Evolutionary conservation across 1,140 invertebrate species (phyloP).

Genomic region (Argopecten irradians): DNA sequence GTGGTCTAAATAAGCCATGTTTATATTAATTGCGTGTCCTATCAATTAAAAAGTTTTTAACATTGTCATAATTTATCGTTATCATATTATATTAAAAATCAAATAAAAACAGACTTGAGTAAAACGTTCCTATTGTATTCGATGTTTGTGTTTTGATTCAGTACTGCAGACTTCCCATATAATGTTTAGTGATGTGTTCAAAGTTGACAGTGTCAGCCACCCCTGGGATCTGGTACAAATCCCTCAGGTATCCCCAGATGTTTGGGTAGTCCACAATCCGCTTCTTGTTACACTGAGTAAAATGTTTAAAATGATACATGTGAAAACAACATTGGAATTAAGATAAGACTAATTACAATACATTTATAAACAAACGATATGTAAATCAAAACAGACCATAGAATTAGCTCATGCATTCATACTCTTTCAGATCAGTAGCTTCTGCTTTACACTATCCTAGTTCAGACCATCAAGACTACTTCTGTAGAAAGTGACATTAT

Average conservation of each 20-base stretch:
- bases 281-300: constrained; percentile 67
- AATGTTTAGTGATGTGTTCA: constrained; percentile 71
- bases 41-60: too few species aligned
- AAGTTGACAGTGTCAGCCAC: constrained; percentile 68
- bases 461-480: background rate
- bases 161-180: constrained; percentile 58
- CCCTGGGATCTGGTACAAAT: constrained; percentile 70
- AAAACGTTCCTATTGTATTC: too few species aligned
- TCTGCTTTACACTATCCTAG: background rate
- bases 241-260: constrained; percentile 68
- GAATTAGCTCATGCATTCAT: too few species aligned
- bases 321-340: background rate
- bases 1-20: too few species aligned
- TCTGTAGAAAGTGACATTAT: background rate
- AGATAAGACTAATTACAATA: background rate
- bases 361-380: too few species aligned
- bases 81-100: background rate
- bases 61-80: background rate
- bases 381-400: too few species aligned
- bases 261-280: constrained; percentile 73
- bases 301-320: background rate
- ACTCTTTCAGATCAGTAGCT: too few species aligned
- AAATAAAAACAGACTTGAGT: too few species aligned
- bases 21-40: background rate
- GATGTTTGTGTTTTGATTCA: too few species aligned